These are phyloP conservation scores for Atherinomorus stipes DNA, from an alignment of 2,113 vertebrate species.

Conservation along the genomic window DNA sequence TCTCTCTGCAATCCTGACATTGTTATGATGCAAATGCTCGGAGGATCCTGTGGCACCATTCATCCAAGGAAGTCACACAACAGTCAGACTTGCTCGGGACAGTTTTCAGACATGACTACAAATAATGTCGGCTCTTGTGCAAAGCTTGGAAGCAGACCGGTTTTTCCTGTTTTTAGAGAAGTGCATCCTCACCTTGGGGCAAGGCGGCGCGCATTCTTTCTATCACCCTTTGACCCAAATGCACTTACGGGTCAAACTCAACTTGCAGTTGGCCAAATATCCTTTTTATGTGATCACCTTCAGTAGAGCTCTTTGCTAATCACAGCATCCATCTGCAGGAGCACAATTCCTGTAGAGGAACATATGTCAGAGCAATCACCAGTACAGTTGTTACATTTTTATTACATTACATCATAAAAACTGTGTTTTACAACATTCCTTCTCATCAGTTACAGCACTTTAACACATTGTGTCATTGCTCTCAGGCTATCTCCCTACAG, in stretches of 20 bases:
- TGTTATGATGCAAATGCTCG: slow-evolving; percentile 15
- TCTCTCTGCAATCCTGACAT: slow-evolving; percentile 41
- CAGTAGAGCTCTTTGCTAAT: not conserved
- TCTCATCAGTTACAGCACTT: not conserved
- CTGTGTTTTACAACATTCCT: not conserved
- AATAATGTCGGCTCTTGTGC: not conserved
- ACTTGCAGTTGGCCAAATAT: not conserved
- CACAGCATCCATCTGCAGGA: not conserved
- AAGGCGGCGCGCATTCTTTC: not conserved
- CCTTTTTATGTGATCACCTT: not conserved
- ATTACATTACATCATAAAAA: slow-evolving; percentile 4
- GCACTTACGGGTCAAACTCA: not conserved
- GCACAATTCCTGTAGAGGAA: not conserved
- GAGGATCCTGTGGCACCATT: slow-evolving; percentile 20
- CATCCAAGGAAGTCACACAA: not conserved
- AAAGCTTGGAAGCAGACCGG: not conserved
- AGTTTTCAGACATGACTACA: not conserved
- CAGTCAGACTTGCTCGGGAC: not conserved
- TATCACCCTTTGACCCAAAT: slow-evolving; percentile 11
- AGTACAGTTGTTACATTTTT: not conserved
- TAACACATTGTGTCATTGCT: slow-evolving; percentile 19
- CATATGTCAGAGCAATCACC: not conserved
- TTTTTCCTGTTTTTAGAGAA: not conserved
- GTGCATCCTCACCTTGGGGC: slow-evolving; percentile 4
- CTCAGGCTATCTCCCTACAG: not conserved